Conservation (phyloP, 2,888 invertebrate species). For the Eulithis testata region DNA sequence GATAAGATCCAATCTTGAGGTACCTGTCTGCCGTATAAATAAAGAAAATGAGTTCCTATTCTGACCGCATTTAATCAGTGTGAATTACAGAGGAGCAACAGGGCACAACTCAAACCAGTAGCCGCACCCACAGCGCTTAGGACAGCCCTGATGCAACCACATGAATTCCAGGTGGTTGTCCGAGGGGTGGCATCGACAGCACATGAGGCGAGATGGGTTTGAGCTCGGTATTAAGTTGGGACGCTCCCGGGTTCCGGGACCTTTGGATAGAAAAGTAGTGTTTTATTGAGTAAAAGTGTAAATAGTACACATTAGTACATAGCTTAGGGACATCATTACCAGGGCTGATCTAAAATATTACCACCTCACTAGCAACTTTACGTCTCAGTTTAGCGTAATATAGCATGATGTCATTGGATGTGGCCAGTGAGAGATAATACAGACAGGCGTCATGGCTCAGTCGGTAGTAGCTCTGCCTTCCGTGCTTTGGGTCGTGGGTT, state of each 20-base stretch:
- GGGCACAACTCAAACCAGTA: conserved; percentile 78
- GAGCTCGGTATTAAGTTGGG: conserved; percentile 91
- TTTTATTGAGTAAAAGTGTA: too few relatives aligned
- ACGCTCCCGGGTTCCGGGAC: conserved; percentile 87
- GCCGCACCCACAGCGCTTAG: conserved; percentile 75
- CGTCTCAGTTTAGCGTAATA: too few relatives aligned
- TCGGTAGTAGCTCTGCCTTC: too few relatives aligned
- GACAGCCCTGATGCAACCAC: conserved; percentile 68
- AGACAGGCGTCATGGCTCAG: too few relatives aligned
- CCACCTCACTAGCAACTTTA: too few relatives aligned
- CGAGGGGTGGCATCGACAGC: conserved; percentile 88
- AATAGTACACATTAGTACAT: too few relatives aligned
- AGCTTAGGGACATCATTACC: too few relatives aligned
- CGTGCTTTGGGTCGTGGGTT: too few relatives aligned
- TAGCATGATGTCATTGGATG: too few relatives aligned
- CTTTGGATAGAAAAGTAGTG: conserved; percentile 43
- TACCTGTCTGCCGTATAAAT: neutral
- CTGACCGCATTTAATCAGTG: neutral
- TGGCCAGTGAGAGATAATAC: too few relatives aligned
- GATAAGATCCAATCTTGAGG: too few relatives aligned
- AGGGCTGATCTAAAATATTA: too few relatives aligned
- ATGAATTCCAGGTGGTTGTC: conserved; percentile 69
- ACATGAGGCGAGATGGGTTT: conserved; percentile 86
- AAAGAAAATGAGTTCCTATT: neutral
- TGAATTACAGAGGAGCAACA: conserved; percentile 59